Percentiles rank a stretch among this genome's conserved stretches.
Conservation (phyloP, 2,797 vertebrate genomes). For the Rhabdomys pumilio region DNA sequence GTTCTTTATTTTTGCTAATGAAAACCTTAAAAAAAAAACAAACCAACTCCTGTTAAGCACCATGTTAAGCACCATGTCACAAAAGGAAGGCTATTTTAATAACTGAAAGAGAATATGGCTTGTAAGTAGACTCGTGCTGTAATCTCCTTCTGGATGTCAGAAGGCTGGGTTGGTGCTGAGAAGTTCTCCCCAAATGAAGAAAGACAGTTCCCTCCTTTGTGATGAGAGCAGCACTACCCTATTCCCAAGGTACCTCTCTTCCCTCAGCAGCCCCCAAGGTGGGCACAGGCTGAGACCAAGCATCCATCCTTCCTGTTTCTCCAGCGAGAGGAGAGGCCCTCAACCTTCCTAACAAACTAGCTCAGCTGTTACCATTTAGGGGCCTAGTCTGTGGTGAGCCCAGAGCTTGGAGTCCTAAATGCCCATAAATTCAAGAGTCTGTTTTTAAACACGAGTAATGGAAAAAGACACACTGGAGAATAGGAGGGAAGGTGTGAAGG, state of each 20-base stretch:
- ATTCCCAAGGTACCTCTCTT: neutral
- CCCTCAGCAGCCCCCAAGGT: neutral
- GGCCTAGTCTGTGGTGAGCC: constrained; percentile 71
- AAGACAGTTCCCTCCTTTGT: neutral
- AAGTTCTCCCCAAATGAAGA: neutral
- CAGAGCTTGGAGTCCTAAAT: constrained; percentile 67
- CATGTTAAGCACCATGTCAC: constrained; percentile 1
- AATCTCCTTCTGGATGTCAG: neutral
- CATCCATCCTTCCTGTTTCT: neutral
- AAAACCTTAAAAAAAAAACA: neutral
- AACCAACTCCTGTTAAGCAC: neutral
- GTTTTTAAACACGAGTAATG: constrained; percentile 80
- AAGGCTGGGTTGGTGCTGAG: neutral
- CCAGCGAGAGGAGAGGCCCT: neutral
- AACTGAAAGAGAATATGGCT: neutral
- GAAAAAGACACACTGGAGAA: constrained; percentile 75
- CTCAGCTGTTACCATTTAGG: constrained; percentile 83
- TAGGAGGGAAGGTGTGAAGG: constrained; percentile 75
- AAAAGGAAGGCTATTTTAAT: constrained; percentile 43
- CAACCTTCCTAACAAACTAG: neutral
- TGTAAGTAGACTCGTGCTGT: neutral
- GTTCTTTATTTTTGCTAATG: constrained; percentile 32
- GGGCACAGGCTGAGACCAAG: neutral
- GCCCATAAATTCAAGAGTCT: constrained; percentile 80
- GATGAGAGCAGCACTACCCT: neutral